Base-by-base conservation (phyloP, 2,113 vertebrate species). In the Cyanistes caeruleus region DNA sequence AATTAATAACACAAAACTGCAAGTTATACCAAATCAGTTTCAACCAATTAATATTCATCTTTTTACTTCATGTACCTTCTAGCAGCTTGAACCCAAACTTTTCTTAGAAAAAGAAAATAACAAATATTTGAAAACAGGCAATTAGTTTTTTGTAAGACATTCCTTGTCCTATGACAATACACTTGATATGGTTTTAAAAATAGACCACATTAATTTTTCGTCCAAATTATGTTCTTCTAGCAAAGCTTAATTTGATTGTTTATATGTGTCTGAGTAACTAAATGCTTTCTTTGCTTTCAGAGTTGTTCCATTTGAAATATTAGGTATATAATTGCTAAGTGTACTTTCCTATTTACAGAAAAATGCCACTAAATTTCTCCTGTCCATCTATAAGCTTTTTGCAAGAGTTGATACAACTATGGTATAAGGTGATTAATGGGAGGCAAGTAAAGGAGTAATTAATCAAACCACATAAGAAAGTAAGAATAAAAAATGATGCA, bases 371-470 rank as follows among this genome's bases (percentile, higher is more conserved):
- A 89, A 95, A 95, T 69, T 94, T 95, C 64, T 14, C 69, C 84
- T 95, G 95, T 92, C 81, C 78, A 93, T 97, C 90, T 94, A 58
- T 77, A 95, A 89, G 70, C 27, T 93, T 96, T 97, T 95, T 87
- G 93, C 90, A 96, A 97, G 74, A 94, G 55, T 83, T 97, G 93
- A 96, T 97, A 93, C 58, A 97, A 96, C 69, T 85, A 75, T 90
- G 86, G 88, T 81, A 74, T 73, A 96, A 96, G 77, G 91, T 97
- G 94, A 98, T 98, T 98, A 98, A 97, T 97, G 95, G 65, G 96
- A 97, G 92, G 87, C 87, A 98, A 97, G 97, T 97, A 97, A 96
- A 94, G 81, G 76, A 93, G 52, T 96, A 97, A 98, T 98, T 97
- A 98, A 97, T 98, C 97, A 98, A 96, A 84, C 77, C 68, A 76